Percentiles rank a stretch among this genome's conserved stretches.
Evolutionary conservation across 2,888 invertebrate genomes (phyloP).

Genomic region (Noctua fimbriata): DNA sequence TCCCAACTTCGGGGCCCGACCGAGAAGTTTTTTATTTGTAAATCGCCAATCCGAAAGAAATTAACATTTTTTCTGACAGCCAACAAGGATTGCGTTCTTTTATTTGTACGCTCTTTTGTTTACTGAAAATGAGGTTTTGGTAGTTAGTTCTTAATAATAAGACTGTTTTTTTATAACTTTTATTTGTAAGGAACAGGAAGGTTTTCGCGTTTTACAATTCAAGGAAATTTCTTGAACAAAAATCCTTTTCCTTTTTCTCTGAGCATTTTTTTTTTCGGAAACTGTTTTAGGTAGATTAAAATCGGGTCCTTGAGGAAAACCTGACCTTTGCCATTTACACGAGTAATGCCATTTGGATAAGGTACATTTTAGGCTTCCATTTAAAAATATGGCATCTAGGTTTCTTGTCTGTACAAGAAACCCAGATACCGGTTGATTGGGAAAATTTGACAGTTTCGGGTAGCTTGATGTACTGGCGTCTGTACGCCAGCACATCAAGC

Average conservation of each 20-base stretch:
- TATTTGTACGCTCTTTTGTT: constrained; percentile 49
- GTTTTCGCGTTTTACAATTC: constrained; percentile 3
- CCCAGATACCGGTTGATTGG: too few species aligned
- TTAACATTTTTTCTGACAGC: constrained; percentile 66
- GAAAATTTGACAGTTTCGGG: too few species aligned
- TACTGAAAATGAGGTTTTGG: constrained; percentile 51
- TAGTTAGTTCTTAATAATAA: constrained; percentile 48
- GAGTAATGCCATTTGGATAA: neutral
- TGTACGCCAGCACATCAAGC: too few species aligned
- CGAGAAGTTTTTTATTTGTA: constrained; percentile 65
- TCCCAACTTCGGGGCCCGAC: constrained; percentile 35
- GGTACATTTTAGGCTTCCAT: neutral
- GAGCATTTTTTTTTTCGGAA: neutral
- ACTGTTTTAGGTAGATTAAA: constrained; percentile 30
- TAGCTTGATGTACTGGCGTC: too few species aligned
- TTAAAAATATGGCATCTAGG: neutral
- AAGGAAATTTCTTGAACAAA: constrained; percentile 5
- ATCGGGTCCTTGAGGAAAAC: neutral
- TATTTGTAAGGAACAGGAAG: constrained; percentile 5
- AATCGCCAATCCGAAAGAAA: constrained; percentile 67
- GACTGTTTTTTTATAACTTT: constrained; percentile 24
- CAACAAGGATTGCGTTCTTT: constrained; percentile 50
- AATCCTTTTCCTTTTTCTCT: constrained; percentile 8
- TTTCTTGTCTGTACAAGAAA: too few species aligned
- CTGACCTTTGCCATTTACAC: neutral